A percentile compares a stretch with the other conserved stretches of the same genome.
Evolutionary conservation across 2,797 vertebrate species (phyloP).

Genomic region (Oophaga sylvatica): DNA sequence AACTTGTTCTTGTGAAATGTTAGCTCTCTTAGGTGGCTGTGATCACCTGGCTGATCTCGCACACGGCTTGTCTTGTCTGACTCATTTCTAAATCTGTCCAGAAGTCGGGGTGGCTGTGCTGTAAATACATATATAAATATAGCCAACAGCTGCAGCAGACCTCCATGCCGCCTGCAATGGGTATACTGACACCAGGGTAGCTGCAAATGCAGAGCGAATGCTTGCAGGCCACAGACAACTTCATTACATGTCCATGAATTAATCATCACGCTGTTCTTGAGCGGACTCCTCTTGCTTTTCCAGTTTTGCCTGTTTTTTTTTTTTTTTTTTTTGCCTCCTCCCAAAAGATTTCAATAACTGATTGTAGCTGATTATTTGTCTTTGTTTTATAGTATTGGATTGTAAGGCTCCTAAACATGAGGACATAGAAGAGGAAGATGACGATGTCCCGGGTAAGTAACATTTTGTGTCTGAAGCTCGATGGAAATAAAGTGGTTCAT

Average conservation of each 20-base stretch:
- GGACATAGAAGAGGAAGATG: constrained; percentile 96
- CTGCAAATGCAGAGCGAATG: not conserved
- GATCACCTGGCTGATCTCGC: not conserved
- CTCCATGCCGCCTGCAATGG: not conserved
- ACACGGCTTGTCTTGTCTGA: not conserved
- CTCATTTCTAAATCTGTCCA: not conserved
- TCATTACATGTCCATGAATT: not conserved
- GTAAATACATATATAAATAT: constrained; percentile 9
- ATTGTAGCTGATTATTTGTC: not conserved
- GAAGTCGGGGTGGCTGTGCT: not conserved
- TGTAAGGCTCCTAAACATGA: constrained; percentile 90
- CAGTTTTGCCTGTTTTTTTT: not conserved
- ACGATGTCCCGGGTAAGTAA: constrained; percentile 90
- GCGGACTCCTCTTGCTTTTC: not conserved
- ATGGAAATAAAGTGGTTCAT: not conserved
- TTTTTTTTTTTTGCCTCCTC: not conserved
- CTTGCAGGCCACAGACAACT: too few relatives aligned
- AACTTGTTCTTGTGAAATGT: not conserved
- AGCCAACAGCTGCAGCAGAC: constrained; percentile 2
- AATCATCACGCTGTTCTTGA: not conserved
- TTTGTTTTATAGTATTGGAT: constrained; percentile 82
- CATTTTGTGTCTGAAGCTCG: not conserved
- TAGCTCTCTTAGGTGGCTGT: not conserved
- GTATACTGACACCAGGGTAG: not conserved
- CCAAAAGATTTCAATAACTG: not conserved